phyloP scores from a whole-genome alignment of 2,797 vertebrate species.

The Miichthys miiuy region DNA sequence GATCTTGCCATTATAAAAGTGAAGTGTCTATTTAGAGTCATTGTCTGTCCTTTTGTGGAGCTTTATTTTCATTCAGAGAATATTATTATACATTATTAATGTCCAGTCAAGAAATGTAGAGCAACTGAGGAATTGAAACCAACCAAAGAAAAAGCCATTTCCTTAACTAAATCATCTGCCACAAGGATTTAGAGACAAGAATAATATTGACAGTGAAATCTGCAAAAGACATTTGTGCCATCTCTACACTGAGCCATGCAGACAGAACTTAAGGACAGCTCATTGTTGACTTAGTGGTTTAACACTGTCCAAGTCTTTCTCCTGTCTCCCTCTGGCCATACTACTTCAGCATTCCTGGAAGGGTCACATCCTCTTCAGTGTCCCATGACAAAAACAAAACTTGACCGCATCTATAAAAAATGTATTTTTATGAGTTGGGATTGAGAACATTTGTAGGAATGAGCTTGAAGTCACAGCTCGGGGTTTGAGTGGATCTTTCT shows the following conservation, averaged over 20 bases:
- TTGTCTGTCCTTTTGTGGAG: not conserved
- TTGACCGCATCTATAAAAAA: conserved; percentile 82
- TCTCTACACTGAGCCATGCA: conserved; percentile 48
- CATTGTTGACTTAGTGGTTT: conserved; percentile 68
- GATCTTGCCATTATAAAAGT: not conserved
- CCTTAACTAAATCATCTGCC: conserved; percentile 45
- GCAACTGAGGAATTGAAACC: conserved; percentile 26
- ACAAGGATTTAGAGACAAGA: conserved; percentile 40
- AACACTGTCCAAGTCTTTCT: conserved; percentile 69
- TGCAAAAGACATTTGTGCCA: conserved; percentile 64
- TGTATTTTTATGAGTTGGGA: conserved; percentile 78
- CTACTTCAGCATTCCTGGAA: conserved; percentile 77
- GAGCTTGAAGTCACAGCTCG: conserved; percentile 72
- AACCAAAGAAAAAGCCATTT: conserved; percentile 17
- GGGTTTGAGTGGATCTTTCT: conserved; percentile 72
- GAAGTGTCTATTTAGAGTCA: not conserved
- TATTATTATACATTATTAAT: conserved; percentile 9
- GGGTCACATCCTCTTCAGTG: conserved; percentile 81
- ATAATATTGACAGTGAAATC: conserved; percentile 40
- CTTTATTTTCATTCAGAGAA: conserved; percentile 8
- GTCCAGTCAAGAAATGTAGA: conserved; percentile 28
- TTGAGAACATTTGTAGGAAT: conserved; percentile 79
- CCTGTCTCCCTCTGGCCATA: conserved; percentile 67
- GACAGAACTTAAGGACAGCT: conserved; percentile 41
- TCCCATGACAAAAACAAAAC: conserved; percentile 80